Conservation (phyloP, 2,888 invertebrate genomes). For the Ophioninae sp. region DNA sequence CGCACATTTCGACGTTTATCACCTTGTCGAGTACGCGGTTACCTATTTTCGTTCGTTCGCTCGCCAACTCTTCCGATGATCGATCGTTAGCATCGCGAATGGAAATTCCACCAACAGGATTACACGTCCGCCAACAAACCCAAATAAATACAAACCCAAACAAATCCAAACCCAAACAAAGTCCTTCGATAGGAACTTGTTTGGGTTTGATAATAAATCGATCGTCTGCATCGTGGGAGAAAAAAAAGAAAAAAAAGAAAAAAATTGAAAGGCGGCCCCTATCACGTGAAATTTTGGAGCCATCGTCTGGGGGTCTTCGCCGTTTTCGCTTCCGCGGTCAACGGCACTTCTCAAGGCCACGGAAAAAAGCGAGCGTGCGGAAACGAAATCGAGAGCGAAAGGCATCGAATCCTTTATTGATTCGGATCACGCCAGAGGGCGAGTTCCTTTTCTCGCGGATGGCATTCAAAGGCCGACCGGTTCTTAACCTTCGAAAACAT, state of each 20-base stretch:
- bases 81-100: no score
- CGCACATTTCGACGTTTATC: not conserved
- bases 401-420: slow-evolving; percentile 3
- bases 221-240: no score
- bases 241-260: no score
- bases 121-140: no score
- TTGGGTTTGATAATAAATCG: no score
- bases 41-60: not conserved
- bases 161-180: no score
- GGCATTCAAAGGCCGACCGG: slow-evolving; percentile 44
- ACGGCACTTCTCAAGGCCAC: slow-evolving; percentile 58
- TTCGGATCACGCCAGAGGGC: slow-evolving; percentile 38
- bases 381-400: slow-evolving; percentile 55
- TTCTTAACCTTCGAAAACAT: slow-evolving; percentile 39
- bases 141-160: no score
- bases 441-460: not conserved
- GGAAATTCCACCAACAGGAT: no score
- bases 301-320: slow-evolving; percentile 30
- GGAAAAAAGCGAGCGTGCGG: slow-evolving; percentile 5
- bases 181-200: no score
- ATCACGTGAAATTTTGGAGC: slow-evolving; percentile 38
- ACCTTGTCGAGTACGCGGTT: not conserved
- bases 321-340: slow-evolving; percentile 63
- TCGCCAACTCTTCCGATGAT: not conserved
- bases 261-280: slow-evolving; percentile 37